These are phyloP conservation scores for Aurelia aurita complex sp. Pacific DNA, from an alignment of 30 jellyfish, hydroid and myxozoan genomes.

Conservation along the genomic window DNA sequence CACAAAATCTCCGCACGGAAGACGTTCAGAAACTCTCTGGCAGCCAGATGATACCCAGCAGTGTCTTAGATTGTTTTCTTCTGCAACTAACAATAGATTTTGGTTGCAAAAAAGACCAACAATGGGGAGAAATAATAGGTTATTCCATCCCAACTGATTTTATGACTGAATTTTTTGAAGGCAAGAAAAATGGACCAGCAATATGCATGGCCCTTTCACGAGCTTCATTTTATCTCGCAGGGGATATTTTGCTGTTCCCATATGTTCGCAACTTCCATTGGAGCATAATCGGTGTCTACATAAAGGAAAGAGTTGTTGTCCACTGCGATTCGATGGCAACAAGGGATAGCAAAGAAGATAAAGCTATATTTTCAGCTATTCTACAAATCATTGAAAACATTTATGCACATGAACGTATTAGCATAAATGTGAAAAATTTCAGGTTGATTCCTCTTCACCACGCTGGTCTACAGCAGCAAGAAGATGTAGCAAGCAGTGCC, in stretches of 20 bases:
- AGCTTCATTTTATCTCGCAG: not conserved
- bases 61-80: not conserved
- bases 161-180: not conserved
- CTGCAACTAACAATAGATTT: not conserved
- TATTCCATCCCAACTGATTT: not conserved
- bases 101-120: not conserved
- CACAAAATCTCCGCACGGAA: not conserved
- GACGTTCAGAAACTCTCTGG: not conserved
- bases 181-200: not conserved
- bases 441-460: not conserved
- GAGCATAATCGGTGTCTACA: conserved; percentile 15
- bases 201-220: not conserved
- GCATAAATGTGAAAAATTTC: not conserved
- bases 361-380: not conserved
- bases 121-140: not conserved
- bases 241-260: conserved; percentile 11
- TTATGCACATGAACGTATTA: not conserved
- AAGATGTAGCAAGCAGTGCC: not conserved
- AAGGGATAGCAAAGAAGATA: not conserved
- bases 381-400: not conserved
- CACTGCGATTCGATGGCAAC: conserved; percentile 32
- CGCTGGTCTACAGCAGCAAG: not conserved
- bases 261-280: conserved; percentile 7
- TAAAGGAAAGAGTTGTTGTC: not conserved
- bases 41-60: not conserved